Base-by-base conservation (phyloP, 1,140 invertebrate species). In the Lerema accius region DNA sequence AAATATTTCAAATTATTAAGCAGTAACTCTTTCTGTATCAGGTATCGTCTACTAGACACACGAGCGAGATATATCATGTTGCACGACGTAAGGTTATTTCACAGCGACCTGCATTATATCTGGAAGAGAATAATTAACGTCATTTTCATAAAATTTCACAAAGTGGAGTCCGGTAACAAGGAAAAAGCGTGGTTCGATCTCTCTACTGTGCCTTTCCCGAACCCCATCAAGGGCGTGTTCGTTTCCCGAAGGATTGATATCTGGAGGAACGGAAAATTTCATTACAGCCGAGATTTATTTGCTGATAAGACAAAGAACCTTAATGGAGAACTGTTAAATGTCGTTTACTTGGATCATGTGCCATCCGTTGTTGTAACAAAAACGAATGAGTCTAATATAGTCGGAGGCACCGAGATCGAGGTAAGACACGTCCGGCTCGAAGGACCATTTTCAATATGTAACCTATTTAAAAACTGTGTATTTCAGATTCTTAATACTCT, bases 41-140 rank as follows among this genome's bases (percentile, higher is more conserved):
- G 94, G 60, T 91, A 94, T 80, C 92, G 95, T 11, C 78, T 95
- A 0, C 75, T 96, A 5, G 92, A 95, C 69, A 94, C 95, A 0
- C 92, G 93, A 80, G 93, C 93, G 5, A 94, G 93, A 65, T 96
- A 94, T 67, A 84, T 96, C 23, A 79, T 96, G 19, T 80, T 96
- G 0, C 91, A 96, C 65, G 95, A 96, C 76, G 80, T 90, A 35
- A 89, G 94, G 26, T 80, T 97, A 0, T 94, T 96, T 56, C 80
- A 87, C 13, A 85, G 92, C 46, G 91, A 94, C n/a, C 86, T 95
- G 63, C 92, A 94, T 69, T 95, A 95, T 69, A 70, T 97, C 5
- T 96, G 96, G 96, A 96, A 94, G 39, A 92, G 94, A 65, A 94
- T 96, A 15, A 92, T 96, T 1, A 95, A 95, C 69, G 93, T 95